These are phyloP conservation scores for Choloepus hoffmanni DNA, from an alignment of 2,113 vertebrate species.

Conservation along the genomic window DNA sequence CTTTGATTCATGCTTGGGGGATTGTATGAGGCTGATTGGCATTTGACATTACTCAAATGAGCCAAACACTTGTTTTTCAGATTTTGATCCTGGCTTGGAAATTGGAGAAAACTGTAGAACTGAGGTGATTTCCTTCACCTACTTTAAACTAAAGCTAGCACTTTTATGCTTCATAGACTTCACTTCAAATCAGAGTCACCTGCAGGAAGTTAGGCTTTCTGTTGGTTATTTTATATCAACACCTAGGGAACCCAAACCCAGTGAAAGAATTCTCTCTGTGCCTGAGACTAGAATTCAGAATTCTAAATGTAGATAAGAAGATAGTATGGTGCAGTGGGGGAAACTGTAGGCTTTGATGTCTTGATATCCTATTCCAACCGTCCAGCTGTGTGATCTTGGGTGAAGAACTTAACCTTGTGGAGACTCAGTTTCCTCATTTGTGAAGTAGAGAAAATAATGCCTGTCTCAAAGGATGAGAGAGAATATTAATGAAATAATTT, in stretches of 20 bases:
- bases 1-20: not conserved
- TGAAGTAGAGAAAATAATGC: conserved; percentile 7
- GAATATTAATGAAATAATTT: not conserved
- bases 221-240: not conserved
- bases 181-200: conserved; percentile 2
- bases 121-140: not conserved
- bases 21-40: not conserved
- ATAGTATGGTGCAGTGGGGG: not conserved
- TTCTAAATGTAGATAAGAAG: not conserved
- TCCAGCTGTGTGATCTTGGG: not conserved
- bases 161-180: not conserved
- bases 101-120: not conserved
- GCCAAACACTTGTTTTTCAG: not conserved
- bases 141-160: not conserved
- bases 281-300: not conserved
- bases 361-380: not conserved
- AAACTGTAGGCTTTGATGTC: not conserved
- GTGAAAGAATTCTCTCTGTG: not conserved
- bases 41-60: not conserved
- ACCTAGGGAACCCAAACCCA: not conserved
- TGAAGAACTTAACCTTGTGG: not conserved
- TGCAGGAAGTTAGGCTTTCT: not conserved
- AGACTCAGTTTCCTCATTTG: not conserved
- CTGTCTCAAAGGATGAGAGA: not conserved
- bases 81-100: not conserved